Conservation (phyloP, 1,140 invertebrate genomes). For the Drosophila ambigua region DNA sequence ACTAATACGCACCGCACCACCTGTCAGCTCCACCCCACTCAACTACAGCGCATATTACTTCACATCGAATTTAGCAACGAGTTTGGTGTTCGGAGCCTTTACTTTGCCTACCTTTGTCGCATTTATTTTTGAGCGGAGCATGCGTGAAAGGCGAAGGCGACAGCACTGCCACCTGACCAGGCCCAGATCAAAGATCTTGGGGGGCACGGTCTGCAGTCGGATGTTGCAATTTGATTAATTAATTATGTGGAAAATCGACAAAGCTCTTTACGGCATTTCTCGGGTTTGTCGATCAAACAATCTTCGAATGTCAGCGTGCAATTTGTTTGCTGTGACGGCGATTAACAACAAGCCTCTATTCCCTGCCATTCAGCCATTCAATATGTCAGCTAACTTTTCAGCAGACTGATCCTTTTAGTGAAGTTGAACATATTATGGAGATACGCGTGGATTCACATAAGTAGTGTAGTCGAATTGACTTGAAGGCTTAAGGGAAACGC, state of each 20-base stretch:
- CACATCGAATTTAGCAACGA: slow-evolving; percentile 73
- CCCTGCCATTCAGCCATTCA: slow-evolving; percentile 4
- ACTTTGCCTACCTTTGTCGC: slow-evolving; percentile 36
- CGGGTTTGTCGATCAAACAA: slow-evolving; percentile 20
- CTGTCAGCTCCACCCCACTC: slow-evolving; percentile 3
- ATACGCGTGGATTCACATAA: no score
- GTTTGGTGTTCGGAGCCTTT: slow-evolving; percentile 38
- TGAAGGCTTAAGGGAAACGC: neutral
- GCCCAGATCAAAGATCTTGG: slow-evolving; percentile 38
- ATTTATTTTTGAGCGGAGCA: slow-evolving; percentile 59
- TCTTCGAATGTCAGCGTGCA: slow-evolving; percentile 79
- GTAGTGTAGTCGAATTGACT: neutral
- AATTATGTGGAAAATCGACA: slow-evolving; percentile 74
- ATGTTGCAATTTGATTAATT: slow-evolving; percentile 78
- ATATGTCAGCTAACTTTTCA: slow-evolving; percentile 25
- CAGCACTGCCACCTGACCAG: slow-evolving; percentile 48
- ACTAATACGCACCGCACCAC: slow-evolving; percentile 18
- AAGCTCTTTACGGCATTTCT: slow-evolving; percentile 47
- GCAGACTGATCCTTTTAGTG: neutral
- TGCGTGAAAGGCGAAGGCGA: slow-evolving; percentile 58
- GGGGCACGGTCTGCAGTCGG: slow-evolving; percentile 54
- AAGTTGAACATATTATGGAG: no score
- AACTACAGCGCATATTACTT: slow-evolving; percentile 62
- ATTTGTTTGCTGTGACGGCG: slow-evolving; percentile 68
- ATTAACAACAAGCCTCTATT: slow-evolving; percentile 8